phyloP scores from a whole-genome alignment of 1,140 invertebrate species.

The Heliconius melpomene region DNA sequence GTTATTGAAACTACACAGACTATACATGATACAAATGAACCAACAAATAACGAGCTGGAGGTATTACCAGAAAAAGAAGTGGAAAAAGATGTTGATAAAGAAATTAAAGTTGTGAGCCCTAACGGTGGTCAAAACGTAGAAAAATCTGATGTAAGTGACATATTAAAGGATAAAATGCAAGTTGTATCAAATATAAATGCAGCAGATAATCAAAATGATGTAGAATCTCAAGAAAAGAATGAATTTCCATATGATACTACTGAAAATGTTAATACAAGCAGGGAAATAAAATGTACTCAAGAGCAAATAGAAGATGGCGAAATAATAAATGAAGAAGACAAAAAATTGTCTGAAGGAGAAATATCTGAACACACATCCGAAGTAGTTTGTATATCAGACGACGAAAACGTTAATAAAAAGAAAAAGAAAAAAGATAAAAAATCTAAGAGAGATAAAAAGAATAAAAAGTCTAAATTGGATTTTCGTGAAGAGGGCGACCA shows the following conservation, averaged over 20 bases:
- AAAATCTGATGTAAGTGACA: not conserved
- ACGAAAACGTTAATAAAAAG: conserved; percentile 63
- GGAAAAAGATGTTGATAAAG: not conserved
- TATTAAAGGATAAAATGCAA: not conserved
- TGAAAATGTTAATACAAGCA: not conserved
- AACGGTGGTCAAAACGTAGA: not conserved
- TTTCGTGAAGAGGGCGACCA: conserved; percentile 64
- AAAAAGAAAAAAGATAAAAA: conserved; percentile 67
- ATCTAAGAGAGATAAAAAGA: conserved; percentile 50
- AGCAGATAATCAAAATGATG: not conserved
- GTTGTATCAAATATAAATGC: conserved; percentile 5
- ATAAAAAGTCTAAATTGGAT: conserved; percentile 48
- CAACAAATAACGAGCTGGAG: not conserved
- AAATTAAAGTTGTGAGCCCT: not conserved
- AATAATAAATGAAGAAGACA: conserved; percentile 39
- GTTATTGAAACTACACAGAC: not conserved
- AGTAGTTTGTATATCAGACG: conserved; percentile 63
- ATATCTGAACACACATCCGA: conserved; percentile 51
- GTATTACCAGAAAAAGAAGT: not conserved
- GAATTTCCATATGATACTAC: conserved; percentile 17
- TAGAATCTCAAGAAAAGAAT: conserved; percentile 19
- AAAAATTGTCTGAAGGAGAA: conserved; percentile 62
- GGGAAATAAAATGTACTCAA: not conserved
- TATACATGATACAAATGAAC: not conserved
- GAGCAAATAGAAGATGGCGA: conserved; percentile 33